phyloP scores from a whole-genome alignment of 2,113 vertebrate genomes.

The Etheostoma cragini region DNA sequence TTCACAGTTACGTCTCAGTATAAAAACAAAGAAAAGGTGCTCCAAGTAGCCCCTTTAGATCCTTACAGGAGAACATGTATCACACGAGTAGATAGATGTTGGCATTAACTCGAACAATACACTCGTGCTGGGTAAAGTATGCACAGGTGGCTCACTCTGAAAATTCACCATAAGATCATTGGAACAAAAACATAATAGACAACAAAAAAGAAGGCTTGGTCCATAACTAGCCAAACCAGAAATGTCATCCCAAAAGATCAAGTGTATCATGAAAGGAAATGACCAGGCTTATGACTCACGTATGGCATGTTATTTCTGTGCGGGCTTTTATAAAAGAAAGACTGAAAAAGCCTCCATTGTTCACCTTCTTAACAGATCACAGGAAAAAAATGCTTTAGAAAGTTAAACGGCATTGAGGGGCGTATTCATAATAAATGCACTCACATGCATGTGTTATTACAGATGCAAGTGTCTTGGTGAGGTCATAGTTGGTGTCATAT shows the following conservation, averaged over 20 bases:
- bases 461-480: not conserved
- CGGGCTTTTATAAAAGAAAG: slow-evolving; percentile 8
- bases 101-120: not conserved
- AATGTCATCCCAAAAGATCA: slow-evolving; percentile 41
- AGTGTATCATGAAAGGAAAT: slow-evolving; percentile 43
- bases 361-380: slow-evolving; percentile 12
- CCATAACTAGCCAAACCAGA: slow-evolving; percentile 54
- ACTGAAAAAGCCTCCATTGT: slow-evolving; percentile 28
- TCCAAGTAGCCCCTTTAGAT: not conserved
- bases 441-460: not conserved
- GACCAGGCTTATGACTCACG: slow-evolving; percentile 44
- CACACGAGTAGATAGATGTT: not conserved
- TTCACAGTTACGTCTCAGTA: not conserved
- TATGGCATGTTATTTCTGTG: slow-evolving; percentile 1
- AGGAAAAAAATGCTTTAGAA: slow-evolving; percentile 13
- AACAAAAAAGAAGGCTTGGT: slow-evolving; percentile 37
- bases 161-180: slow-evolving; percentile 20
- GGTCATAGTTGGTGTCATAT: not conserved
- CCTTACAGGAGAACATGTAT: not conserved
- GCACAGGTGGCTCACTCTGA: slow-evolving; percentile 20
- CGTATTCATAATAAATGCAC: not conserved
- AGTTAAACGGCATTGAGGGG: slow-evolving; percentile 1
- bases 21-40: not conserved
- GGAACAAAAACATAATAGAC: slow-evolving; percentile 22
- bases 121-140: slow-evolving; percentile 9